A percentile compares a stretch with the other conserved stretches of the same genome.
Evolutionary conservation across 2,888 invertebrate genomes (phyloP).

Genomic region (Lasioglossum pauxillum): DNA sequence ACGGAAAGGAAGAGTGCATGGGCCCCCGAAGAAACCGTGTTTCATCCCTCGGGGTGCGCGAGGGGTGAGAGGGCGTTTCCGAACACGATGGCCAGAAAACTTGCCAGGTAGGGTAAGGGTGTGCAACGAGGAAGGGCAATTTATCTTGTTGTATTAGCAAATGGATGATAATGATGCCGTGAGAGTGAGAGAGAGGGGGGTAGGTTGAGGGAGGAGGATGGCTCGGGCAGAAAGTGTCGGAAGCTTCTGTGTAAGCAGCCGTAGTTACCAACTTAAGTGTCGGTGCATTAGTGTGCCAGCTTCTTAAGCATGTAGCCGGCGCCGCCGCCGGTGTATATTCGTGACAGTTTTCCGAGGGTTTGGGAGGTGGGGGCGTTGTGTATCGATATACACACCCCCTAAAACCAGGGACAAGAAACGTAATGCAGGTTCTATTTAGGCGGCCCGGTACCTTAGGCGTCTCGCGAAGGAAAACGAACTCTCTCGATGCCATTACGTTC

Average conservation of each 20-base stretch:
- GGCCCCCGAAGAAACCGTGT: slow-evolving; percentile 17
- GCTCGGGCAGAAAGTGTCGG: slow-evolving; percentile 48
- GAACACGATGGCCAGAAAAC: slow-evolving; percentile 43
- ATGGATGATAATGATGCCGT: slow-evolving; percentile 74
- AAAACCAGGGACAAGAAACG: neutral
- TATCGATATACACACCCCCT: slow-evolving; percentile 22
- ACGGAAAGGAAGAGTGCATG: neutral
- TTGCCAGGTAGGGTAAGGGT: slow-evolving; percentile 45
- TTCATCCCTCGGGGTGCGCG: neutral
- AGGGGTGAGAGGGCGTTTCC: slow-evolving; percentile 23
- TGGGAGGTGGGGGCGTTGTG: neutral
- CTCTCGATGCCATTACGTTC: neutral
- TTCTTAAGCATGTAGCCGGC: slow-evolving; percentile 35
- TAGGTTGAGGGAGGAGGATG: slow-evolving; percentile 5
- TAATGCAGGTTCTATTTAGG: neutral
- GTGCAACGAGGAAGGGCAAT: slow-evolving; percentile 65
- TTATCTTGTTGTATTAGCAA: slow-evolving; percentile 77
- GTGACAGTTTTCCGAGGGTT: slow-evolving; percentile 28
- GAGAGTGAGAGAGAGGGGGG: slow-evolving; percentile 12
- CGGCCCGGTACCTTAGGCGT: neutral
- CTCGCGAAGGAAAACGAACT: neutral
- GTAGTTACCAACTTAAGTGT: slow-evolving; percentile 59
- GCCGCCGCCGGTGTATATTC: slow-evolving; percentile 23
- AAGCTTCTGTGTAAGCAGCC: slow-evolving; percentile 46
- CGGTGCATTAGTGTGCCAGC: slow-evolving; percentile 50